Evolutionary conservation across 2,113 vertebrate species (phyloP).

Genomic region (Mirounga angustirostris): DNA sequence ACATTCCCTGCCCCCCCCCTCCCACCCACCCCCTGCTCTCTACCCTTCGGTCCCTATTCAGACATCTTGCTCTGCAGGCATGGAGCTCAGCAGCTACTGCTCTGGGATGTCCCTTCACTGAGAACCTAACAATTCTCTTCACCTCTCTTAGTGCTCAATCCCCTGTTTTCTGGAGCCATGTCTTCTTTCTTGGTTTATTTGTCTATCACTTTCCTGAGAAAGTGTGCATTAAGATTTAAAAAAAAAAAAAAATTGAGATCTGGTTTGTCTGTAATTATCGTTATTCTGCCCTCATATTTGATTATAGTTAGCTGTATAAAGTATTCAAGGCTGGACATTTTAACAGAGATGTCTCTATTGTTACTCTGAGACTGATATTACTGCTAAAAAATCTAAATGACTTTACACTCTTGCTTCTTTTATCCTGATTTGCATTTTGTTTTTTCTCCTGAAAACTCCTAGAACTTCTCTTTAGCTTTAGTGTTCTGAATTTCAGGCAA

Average conservation of each 20-base stretch:
- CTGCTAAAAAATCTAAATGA: neutral
- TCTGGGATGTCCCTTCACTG: neutral
- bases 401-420: neutral
- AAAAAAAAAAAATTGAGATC: neutral
- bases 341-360: neutral
- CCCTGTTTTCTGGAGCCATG: neutral
- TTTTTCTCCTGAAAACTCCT: neutral
- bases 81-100: neutral
- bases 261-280: neutral
- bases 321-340: neutral
- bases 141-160: neutral
- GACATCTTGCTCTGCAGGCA: neutral
- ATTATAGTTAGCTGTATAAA: neutral
- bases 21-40: neutral
- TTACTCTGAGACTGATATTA: neutral
- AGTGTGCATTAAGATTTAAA: neutral
- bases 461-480: neutral
- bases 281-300: neutral
- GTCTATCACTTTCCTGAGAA: neutral
- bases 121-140: neutral
- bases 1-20: neutral
- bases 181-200: neutral
- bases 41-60: neutral
- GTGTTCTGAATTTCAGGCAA: slow-evolving; percentile 1
- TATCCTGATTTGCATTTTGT: neutral